Conservation (phyloP, 2,113 vertebrate species). For the Anhinga rufa region DNA sequence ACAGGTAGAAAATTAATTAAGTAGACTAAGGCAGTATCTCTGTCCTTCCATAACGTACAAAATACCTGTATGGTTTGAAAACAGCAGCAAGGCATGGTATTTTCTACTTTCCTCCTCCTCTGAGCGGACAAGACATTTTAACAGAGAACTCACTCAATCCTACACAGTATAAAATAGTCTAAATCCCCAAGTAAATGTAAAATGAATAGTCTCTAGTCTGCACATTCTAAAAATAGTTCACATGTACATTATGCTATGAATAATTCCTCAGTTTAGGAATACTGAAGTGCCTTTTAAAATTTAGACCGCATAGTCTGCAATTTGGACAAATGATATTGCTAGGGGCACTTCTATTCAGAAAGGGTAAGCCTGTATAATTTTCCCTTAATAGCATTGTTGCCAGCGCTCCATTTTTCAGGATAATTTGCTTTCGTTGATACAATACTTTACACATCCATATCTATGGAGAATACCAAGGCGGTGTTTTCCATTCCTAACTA, state of each 20-base stretch:
- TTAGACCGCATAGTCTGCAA: neutral
- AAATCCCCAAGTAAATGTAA: slow-evolving; percentile 18
- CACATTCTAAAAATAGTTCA: slow-evolving; percentile 16
- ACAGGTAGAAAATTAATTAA: neutral
- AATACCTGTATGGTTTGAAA: neutral
- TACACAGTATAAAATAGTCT: neutral
- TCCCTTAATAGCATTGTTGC: neutral
- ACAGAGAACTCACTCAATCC: neutral
- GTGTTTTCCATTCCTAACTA: neutral
- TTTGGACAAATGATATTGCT: neutral
- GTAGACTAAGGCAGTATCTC: neutral
- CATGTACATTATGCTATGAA: slow-evolving; percentile 1
- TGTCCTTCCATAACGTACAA: neutral
- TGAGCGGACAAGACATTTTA: neutral
- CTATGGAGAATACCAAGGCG: neutral
- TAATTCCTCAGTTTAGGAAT: slow-evolving; percentile 30
- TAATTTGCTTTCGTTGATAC: neutral
- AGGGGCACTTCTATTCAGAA: neutral
- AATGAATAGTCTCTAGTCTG: neutral
- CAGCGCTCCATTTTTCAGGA: neutral
- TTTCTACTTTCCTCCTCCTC: neutral
- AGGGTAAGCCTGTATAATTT: neutral
- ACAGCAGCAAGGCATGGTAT: neutral
- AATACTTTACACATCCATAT: neutral
- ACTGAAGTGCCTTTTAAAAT: neutral